Conservation (phyloP, 2,113 vertebrate species). For the Rhodinocichla rosea region DNA sequence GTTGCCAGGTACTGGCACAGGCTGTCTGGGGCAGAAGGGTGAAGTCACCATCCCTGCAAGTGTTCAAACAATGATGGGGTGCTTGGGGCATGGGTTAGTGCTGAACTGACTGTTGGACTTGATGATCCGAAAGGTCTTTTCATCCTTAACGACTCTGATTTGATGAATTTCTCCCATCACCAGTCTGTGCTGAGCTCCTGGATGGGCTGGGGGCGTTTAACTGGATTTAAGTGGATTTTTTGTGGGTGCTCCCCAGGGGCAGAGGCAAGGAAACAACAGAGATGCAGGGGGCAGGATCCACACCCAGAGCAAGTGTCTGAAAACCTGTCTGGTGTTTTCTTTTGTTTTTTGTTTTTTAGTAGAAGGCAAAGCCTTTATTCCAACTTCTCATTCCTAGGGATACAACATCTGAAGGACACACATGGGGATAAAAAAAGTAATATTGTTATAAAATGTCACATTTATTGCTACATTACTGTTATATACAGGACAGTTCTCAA, state of each 20-base stretch:
- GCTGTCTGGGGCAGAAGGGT: neutral
- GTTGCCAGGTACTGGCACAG: neutral
- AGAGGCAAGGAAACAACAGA: neutral
- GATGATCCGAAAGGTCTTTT: neutral
- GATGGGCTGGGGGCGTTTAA: neutral
- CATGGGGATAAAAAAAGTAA: conserved; percentile 75
- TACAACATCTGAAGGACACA: conserved; percentile 86
- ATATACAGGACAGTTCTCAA: conserved; percentile 90
- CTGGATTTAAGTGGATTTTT: neutral
- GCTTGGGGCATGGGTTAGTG: neutral
- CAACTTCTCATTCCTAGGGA: conserved; percentile 64
- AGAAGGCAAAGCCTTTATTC: conserved; percentile 62
- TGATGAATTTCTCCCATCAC: neutral
- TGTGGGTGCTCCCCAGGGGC: neutral
- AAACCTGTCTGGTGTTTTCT: neutral
- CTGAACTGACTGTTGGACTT: neutral
- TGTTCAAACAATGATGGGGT: neutral
- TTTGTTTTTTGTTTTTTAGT: neutral
- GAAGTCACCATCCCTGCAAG: neutral
- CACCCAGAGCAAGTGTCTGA: neutral
- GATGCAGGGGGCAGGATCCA: neutral
- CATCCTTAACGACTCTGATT: neutral
- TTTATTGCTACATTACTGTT: conserved; percentile 98
- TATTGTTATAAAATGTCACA: conserved; percentile 92
- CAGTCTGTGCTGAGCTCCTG: neutral